These are phyloP conservation scores for Lagocephalus sceleratus DNA, from an alignment of 2,797 vertebrate species.

Conservation along the genomic window DNA sequence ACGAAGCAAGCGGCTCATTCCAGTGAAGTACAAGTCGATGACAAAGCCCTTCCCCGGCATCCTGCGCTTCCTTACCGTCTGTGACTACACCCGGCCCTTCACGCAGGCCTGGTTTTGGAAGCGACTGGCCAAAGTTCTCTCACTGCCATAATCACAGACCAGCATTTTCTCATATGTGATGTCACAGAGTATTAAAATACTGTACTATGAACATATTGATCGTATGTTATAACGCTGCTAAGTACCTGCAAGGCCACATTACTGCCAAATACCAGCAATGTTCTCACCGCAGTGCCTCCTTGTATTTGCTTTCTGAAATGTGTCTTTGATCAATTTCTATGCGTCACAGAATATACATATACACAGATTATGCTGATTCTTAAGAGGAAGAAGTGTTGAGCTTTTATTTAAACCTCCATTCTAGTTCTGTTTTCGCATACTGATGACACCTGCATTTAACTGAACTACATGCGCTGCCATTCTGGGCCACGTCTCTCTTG, in stretches of 20 bases:
- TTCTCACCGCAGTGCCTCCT: constrained; percentile 9
- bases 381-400: constrained; percentile 29
- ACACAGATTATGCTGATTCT: constrained; percentile 16
- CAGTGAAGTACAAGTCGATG: constrained; percentile 91
- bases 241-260: neutral
- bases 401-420: constrained; percentile 17
- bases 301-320: neutral
- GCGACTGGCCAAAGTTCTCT: constrained; percentile 83
- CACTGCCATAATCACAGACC: constrained; percentile 34
- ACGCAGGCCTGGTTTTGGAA: constrained; percentile 94
- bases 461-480: no score
- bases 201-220: neutral
- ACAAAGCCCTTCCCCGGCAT: constrained; percentile 90
- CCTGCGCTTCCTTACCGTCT: constrained; percentile 89
- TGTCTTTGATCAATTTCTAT: no score
- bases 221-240: constrained; percentile 1
- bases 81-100: constrained; percentile 91
- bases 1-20: constrained; percentile 88
- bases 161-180: constrained; percentile 12
- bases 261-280: constrained; percentile 5
- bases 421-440: constrained; percentile 9
- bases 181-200: constrained; percentile 8
- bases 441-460: neutral
- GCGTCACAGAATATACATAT: constrained; percentile 1
- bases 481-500: constrained; percentile 5